Conservation (phyloP, 2,797 vertebrate species). For the Chrosomus eos region DNA sequence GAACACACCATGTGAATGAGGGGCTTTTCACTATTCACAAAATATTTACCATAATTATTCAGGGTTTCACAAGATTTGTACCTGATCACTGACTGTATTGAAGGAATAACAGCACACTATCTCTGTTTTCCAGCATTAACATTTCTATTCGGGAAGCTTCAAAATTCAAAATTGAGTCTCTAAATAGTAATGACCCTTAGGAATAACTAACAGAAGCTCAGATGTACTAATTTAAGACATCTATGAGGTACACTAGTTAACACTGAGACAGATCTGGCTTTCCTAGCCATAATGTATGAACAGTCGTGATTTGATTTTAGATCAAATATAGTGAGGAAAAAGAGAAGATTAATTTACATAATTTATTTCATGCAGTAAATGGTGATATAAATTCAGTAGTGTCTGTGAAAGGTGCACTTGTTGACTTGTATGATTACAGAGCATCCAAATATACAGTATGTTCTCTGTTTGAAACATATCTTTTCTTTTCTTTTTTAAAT, state of each 20-base stretch:
- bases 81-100: neutral
- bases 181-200: neutral
- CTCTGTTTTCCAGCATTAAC: neutral
- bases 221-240: neutral
- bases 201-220: neutral
- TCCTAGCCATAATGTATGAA: neutral
- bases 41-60: neutral
- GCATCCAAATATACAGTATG: neutral
- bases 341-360: neutral
- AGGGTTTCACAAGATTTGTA: neutral
- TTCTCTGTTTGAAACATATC: neutral
- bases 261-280: neutral
- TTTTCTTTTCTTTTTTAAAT: neutral
- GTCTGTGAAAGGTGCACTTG: neutral
- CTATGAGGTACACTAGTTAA: neutral
- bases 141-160: neutral
- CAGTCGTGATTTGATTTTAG: neutral
- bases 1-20: neutral
- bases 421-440: neutral
- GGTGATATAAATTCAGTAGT: neutral
- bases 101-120: neutral
- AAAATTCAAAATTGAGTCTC: neutral
- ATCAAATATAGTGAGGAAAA: neutral
- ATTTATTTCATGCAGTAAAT: neutral
- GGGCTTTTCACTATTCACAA: neutral